Evolutionary conservation across 2,797 vertebrate species (phyloP), one percentile per base, ranked within the genome.

Genomic region (Chanos chanos): DNA sequence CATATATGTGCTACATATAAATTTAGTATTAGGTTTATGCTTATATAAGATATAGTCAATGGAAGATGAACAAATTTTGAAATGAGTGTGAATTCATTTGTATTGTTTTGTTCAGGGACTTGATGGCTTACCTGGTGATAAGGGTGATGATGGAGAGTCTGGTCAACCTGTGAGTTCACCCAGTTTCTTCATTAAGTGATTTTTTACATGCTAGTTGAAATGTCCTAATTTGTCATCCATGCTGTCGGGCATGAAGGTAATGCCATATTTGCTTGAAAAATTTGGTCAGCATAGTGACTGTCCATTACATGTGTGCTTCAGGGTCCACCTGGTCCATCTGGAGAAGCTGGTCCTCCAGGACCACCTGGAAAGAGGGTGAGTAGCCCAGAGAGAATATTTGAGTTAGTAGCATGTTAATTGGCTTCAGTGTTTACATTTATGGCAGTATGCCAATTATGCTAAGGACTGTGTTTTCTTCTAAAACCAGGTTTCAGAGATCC

Each of bases 331-430:
- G 97, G 97, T 78, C 97, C 97, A 72, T 99, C 97, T 68, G 97
- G 97, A 72, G 97, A 99, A 86, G 94, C 97, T 64, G 97, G 97
- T 27, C 93, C 95, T 74, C 97, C 97, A 49, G 97, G 97, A 72
- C 93, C 95, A 74, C 97, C 96, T 68, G 97, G 97, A 64, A 99
- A 99, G 85, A 87, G 96, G 82, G 97, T 99, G 83, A 93, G 94
- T 89, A 40, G 61, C 59, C 74, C 50, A 33, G 44, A n/a, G n/a
- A n/a, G n/a, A n/a, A n/a, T n/a, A n/a, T n/a, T n/a, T n/a, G n/a
- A n/a, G n/a, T n/a, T n/a, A n/a, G n/a, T n/a, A n/a, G n/a, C n/a
- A n/a, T n/a, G n/a, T n/a, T n/a, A n/a, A n/a, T n/a, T n/a, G n/a
- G n/a, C n/a, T n/a, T n/a, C 37, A 5, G 16, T 16, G 47, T 18